These are phyloP conservation scores for Tapirus indicus DNA, from an alignment of 2,797 vertebrate species.

Conservation along the genomic window DNA sequence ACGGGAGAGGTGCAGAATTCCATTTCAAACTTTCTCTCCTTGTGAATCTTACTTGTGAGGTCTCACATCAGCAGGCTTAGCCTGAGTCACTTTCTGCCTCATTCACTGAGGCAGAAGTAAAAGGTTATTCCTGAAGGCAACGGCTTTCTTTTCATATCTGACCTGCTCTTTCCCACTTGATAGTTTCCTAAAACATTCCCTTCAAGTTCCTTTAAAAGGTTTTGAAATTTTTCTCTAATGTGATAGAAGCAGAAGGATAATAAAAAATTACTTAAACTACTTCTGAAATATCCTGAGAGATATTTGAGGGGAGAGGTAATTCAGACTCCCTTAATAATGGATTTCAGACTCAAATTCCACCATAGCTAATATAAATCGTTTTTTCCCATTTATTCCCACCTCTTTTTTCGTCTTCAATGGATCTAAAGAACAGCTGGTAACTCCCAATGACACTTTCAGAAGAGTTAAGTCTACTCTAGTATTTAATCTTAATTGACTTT, in stretches of 20 bases:
- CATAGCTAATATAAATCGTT: constrained; percentile 18
- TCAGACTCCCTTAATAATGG: constrained; percentile 3
- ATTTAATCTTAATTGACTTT: constrained; percentile 40
- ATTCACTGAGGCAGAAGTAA: neutral
- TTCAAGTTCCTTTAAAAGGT: neutral
- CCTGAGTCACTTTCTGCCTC: neutral
- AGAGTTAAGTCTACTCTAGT: neutral
- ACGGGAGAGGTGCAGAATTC: neutral
- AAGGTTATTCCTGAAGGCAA: neutral
- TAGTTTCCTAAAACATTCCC: neutral
- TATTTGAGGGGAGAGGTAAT: neutral
- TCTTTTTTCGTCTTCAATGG: neutral
- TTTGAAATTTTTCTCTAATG: neutral
- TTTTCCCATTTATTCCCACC: neutral
- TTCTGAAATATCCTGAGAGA: constrained; percentile 1
- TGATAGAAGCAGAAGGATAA: neutral
- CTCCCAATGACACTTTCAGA: neutral
- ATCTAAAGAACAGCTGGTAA: constrained; percentile 3
- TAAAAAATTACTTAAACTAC: neutral
- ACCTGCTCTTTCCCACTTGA: neutral
- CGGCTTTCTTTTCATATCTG: neutral
- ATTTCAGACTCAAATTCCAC: constrained; percentile 52
- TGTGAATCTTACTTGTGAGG: neutral
- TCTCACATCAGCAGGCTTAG: neutral
- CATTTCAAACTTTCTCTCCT: neutral